Evolutionary conservation across 92 coral and sea anemone genomes (phyloP), one percentile per base, ranked within the genome.

Genomic region (Parazoanthus swiftii): DNA sequence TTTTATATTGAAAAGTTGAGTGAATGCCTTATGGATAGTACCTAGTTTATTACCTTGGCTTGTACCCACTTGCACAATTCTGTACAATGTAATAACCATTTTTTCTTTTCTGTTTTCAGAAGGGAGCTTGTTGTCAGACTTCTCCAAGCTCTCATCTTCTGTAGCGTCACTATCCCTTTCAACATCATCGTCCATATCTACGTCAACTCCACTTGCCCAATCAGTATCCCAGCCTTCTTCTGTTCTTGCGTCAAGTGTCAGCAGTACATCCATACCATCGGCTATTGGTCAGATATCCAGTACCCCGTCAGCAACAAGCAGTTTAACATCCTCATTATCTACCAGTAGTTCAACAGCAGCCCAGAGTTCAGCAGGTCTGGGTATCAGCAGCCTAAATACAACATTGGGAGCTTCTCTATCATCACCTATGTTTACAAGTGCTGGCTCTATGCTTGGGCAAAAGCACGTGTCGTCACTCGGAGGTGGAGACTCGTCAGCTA

Each of bases 141-240:
- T 94, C 46, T 88, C 89, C 38, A 94, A 91, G 46, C 93, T 97
- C 58, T 94, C 93, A 33, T 93, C 99, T 23, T 95, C 99, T 71
- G 90, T 97, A 38, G 89, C 99, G 26, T 91, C 99, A 13, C 51
- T 95, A 89, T 92, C 99, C 77, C 83, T 97, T 73, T 72, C 98
- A 44, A 67, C 94, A n/a, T 86, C 98, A 2, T 88, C 97, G 4
- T 90, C 98, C 74, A 88, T 90, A 85, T 88, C 95, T 84, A 88
- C 97, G 36, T 81, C 97, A 67, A 81, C 93, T 20, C 88, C 94
- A 20, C 89, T 89, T 44, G 65, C 91, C 76, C 95, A 91, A 88
- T 88, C 95, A 9, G 51, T 91, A 63, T 84, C 95, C 43, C 93
- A 89, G 86, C 92, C 95, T 51, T 89, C 90, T 56, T 89, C 97